Base-by-base conservation (phyloP, 1,140 invertebrate species). In the Rhopalosiphum padi region DNA sequence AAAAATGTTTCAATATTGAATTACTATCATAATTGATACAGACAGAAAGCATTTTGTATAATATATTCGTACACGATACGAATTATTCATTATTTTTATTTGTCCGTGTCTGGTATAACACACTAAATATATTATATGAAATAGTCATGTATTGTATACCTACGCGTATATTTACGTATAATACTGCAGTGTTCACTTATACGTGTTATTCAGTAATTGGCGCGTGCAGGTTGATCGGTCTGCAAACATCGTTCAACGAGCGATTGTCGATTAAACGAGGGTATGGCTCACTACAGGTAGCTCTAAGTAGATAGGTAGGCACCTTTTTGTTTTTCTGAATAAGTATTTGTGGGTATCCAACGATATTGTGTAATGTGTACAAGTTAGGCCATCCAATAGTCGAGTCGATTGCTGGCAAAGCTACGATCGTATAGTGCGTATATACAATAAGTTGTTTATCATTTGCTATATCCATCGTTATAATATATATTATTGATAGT, bases 1-100 rank as follows among this genome's bases (percentile, higher is more conserved):
- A n/a, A 77, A 77, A n/a, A 77, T n/a, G 4, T 77, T 77, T 77
- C 15, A 77, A 77, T 77, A n/a, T 77, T n/a, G 30, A 77, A 77
- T n/a, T 77, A 77, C 18, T n/a, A 77, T 77, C n/a, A 77, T 51
- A 23, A 23, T 77, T 18, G 30, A n/a, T 77, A n/a, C 60, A 15
- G 30, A 18, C 60, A 68, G 1, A 77, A 77, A 18, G n/a, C 15
- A n/a, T 77, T n/a, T 68, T n/a, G 30, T 77, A 77, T 77, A n/a
- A 77, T 77, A n/a, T n/a, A 18, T 77, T 77, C 30, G 15, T 77
- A n/a, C 15, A 15, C n/a, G 30, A 15, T n/a, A 77, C 60, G 15
- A 77, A 77, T 77, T 77, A 77, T 77, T 77, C n/a, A 77, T 77
- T 77, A 77, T 77, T 77, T 15, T 77, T 77, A n/a, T 77, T 77